A percentile compares a stretch with the other conserved stretches of the same genome.
Conservation (phyloP, 1,140 invertebrate species). For the Batillaria attramentaria region DNA sequence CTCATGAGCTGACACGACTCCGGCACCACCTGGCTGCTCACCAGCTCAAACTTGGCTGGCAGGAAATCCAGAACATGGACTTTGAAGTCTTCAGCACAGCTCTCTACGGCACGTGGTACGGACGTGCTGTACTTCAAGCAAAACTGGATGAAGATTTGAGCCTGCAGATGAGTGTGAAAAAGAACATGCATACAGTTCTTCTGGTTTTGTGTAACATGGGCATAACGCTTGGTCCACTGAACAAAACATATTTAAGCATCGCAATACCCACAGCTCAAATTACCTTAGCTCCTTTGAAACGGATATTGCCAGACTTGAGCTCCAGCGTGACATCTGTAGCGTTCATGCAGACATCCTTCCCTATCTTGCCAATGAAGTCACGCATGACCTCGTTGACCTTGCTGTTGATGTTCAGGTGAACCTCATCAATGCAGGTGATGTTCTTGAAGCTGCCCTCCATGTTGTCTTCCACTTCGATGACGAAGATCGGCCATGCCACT, state of each 20-base stretch:
- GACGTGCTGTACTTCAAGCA: slow-evolving; percentile 25
- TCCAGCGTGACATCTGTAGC: slow-evolving; percentile 30
- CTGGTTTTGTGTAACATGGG: background rate
- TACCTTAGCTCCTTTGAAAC: slow-evolving; percentile 36
- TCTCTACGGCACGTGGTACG: slow-evolving; percentile 14
- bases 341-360: slow-evolving; percentile 14
- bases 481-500: slow-evolving; percentile 36
- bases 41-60: slow-evolving; percentile 26
- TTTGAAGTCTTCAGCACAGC: slow-evolving; percentile 35
- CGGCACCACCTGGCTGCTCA: slow-evolving; percentile 22
- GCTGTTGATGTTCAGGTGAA: slow-evolving; percentile 40
- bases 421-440: slow-evolving; percentile 41
- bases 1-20: slow-evolving; percentile 20
- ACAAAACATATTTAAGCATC: too few relatives aligned
- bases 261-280: background rate
- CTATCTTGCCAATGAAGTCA: slow-evolving; percentile 32
- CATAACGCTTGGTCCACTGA: too few relatives aligned
- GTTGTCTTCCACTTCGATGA: slow-evolving; percentile 33
- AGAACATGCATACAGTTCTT: background rate
- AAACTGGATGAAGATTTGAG: slow-evolving; percentile 36
- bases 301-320: slow-evolving; percentile 38
- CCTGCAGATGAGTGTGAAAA: slow-evolving; percentile 19
- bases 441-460: slow-evolving; percentile 42
- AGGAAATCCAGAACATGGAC: slow-evolving; percentile 6
- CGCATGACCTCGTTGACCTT: slow-evolving; percentile 39